phyloP scores from a whole-genome alignment of 2,113 vertebrate species.

The Clupea harengus region DNA sequence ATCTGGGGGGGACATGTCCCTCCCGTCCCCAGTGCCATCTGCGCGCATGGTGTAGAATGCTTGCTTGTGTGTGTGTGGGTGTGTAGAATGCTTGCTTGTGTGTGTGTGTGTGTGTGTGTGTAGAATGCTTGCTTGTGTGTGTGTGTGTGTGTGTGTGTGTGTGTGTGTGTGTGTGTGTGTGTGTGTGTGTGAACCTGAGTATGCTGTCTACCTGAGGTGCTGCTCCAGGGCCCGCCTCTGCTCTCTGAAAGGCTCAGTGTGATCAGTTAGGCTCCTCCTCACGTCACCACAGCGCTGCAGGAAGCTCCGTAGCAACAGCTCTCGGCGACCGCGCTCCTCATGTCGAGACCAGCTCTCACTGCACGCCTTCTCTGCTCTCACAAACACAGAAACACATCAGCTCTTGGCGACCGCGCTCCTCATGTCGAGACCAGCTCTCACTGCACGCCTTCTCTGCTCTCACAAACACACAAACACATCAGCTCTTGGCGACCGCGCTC shows the following conservation, averaged over 20 bases:
- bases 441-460: neutral
- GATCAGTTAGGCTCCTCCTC: neutral
- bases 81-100: neutral
- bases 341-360: neutral
- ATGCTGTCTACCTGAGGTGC: neutral
- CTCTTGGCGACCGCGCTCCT: neutral
- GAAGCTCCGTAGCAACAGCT: neutral
- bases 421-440: neutral
- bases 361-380: neutral
- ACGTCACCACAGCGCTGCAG: neutral
- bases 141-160: neutral
- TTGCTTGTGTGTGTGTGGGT: too few relatives aligned
- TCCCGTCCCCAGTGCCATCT: too few relatives aligned
- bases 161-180: neutral
- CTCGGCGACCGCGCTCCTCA: neutral
- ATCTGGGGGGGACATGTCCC: too few relatives aligned
- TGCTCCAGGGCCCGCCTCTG: neutral
- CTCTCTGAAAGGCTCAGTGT: neutral
- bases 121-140: neutral
- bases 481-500: neutral
- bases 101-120: too few relatives aligned
- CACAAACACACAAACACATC: neutral
- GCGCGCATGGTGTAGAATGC: too few relatives aligned
- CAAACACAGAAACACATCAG: neutral
- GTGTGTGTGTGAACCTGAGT: neutral